A percentile compares a stretch with the other conserved stretches of the same genome.
These are phyloP conservation scores for Tachycineta bicolor DNA, from an alignment of 2,113 vertebrate species.

Conservation along the genomic window DNA sequence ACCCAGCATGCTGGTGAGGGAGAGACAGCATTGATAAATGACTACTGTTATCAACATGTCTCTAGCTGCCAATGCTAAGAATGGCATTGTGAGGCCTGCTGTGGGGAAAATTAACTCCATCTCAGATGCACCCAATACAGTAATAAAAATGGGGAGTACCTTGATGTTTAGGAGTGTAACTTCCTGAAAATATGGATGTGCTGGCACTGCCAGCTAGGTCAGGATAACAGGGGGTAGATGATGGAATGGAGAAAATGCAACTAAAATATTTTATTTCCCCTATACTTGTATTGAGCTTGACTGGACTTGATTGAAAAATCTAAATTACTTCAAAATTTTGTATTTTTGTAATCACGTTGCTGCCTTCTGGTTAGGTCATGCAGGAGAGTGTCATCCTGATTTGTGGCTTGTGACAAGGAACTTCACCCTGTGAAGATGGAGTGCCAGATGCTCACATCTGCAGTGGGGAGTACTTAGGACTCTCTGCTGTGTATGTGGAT, in stretches of 20 bases:
- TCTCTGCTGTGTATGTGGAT: neutral
- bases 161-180: neutral
- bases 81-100: neutral
- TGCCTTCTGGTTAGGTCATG: neutral
- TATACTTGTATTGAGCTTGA: neutral
- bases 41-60: fast-evolving
- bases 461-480: neutral
- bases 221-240: neutral
- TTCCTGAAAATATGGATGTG: neutral
- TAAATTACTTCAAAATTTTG: neutral
- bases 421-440: fast-evolving
- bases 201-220: neutral
- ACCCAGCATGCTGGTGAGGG: too few species aligned
- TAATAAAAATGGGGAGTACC: neutral
- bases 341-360: neutral
- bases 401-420: neutral
- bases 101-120: neutral
- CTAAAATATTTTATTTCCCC: neutral
- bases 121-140: neutral
- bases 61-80: neutral
- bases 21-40: neutral
- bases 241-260: neutral
- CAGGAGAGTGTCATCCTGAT: neutral
- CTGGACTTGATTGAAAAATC: neutral
- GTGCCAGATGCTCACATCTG: neutral